Conservation (phyloP, 2,797 vertebrate genomes). For the Crax fasciolata region DNA sequence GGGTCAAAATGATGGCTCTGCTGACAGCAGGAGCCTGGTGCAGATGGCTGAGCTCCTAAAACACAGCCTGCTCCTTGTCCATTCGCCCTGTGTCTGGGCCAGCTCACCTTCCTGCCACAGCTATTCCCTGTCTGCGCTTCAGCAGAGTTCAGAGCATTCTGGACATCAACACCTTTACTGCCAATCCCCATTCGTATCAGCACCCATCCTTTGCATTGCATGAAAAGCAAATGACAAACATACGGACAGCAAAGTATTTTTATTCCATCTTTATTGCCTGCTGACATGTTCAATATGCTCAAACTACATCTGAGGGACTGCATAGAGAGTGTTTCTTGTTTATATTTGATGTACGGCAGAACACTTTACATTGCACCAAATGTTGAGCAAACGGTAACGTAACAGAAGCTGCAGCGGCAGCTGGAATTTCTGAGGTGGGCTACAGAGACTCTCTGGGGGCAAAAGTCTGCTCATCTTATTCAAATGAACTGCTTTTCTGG, state of each 20-base stretch:
- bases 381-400: constrained; percentile 78
- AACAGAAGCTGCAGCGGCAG: constrained; percentile 76
- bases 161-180: constrained; percentile 74
- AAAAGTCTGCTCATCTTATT: constrained; percentile 78
- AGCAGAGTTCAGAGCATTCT: constrained; percentile 57
- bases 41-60: neutral
- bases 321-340: constrained; percentile 79
- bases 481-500: constrained; percentile 72
- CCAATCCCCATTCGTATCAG: constrained; percentile 50
- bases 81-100: neutral
- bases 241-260: constrained; percentile 79
- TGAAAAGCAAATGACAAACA: constrained; percentile 78
- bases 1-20: neutral
- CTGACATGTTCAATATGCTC: constrained; percentile 78
- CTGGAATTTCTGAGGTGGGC: constrained; percentile 78
- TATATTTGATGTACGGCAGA: constrained; percentile 78
- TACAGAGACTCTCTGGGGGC: constrained; percentile 72
- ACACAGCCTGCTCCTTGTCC: neutral
- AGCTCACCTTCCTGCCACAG: neutral
- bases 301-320: constrained; percentile 77
- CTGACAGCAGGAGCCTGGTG: neutral
- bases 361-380: constrained; percentile 80
- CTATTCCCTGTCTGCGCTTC: constrained; percentile 41
- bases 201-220: constrained; percentile 75
- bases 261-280: constrained; percentile 79